phyloP scores from a whole-genome alignment of 2,888 invertebrate genomes.

The Ceriagrion tenellum region DNA sequence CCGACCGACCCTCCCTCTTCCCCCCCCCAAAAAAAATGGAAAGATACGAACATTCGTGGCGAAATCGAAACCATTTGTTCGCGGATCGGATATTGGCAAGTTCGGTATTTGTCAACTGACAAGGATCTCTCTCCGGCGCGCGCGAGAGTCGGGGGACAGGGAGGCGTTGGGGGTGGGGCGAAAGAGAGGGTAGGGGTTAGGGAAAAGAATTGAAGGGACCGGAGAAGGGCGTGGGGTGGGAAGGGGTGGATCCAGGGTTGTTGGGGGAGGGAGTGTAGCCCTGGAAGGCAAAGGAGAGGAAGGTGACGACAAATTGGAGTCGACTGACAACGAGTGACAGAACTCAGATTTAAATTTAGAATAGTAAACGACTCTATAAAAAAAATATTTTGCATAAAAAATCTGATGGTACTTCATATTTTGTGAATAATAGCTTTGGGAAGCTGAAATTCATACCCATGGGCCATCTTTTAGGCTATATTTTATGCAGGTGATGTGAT shows the following conservation, averaged over 20 bases:
- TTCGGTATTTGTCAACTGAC: conserved; percentile 61
- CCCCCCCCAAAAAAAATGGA: background rate
- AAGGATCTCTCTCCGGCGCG: conserved; percentile 37
- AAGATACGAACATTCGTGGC: conserved; percentile 55
- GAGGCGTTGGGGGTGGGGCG: background rate
- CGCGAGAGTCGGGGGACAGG: background rate
- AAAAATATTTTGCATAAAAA: too few relatives aligned
- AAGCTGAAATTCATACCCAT: too few relatives aligned
- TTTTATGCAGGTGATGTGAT: too few relatives aligned
- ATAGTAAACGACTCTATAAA: too few relatives aligned
- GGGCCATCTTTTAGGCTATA: too few relatives aligned
- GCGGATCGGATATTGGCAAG: conserved; percentile 60
- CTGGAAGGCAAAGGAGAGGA: background rate
- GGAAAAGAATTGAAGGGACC: background rate
- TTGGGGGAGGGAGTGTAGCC: background rate
- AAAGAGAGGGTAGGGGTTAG: background rate
- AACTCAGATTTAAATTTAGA: too few relatives aligned
- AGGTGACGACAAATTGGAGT: background rate
- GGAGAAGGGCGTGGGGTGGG: background rate
- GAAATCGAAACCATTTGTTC: conserved; percentile 64
- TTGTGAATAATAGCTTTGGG: too few relatives aligned
- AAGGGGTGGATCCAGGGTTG: background rate
- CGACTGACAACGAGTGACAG: background rate
- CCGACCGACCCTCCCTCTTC: background rate
- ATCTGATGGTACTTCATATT: too few relatives aligned